Evolutionary conservation across 2,113 vertebrate genomes (phyloP).

Genomic region (Sminthopsis crassicaudata): DNA sequence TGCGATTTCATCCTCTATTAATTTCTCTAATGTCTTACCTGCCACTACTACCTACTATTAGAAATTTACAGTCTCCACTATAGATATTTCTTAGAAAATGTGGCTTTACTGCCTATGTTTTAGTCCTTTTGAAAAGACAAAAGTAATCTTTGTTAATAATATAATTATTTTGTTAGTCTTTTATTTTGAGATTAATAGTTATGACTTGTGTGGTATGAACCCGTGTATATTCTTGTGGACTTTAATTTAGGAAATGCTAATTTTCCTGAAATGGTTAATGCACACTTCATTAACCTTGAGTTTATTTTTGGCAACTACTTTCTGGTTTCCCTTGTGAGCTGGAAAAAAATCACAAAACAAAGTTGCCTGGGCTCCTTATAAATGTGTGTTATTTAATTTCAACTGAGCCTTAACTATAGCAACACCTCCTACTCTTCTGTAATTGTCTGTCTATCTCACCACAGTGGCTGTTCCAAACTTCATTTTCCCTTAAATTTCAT

Average conservation of each 20-base stretch:
- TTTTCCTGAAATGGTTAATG: not conserved
- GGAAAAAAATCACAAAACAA: not conserved
- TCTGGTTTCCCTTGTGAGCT: not conserved
- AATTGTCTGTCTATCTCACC: not conserved
- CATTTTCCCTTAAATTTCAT: not conserved
- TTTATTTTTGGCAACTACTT: not conserved
- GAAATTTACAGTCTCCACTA: not conserved
- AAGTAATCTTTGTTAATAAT: not conserved
- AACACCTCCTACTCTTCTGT: not conserved
- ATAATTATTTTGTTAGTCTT: not conserved
- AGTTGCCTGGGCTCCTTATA: not conserved
- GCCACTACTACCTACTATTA: not conserved
- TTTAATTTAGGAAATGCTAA: not conserved
- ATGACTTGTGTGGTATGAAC: not conserved
- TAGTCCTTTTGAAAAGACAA: not conserved
- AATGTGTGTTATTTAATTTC: not conserved
- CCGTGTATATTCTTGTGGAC: not conserved
- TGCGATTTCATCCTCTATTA: conserved; percentile 7
- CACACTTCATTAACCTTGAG: not conserved
- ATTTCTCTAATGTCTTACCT: conserved; percentile 5
- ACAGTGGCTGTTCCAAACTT: not conserved
- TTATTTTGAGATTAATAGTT: conserved; percentile 7
- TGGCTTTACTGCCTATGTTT: not conserved
- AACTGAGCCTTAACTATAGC: not conserved
- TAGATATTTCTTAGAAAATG: conserved; percentile 9